Base-by-base conservation (phyloP, 2,888 invertebrate genomes). In the Dicyrtomina minuta region DNA sequence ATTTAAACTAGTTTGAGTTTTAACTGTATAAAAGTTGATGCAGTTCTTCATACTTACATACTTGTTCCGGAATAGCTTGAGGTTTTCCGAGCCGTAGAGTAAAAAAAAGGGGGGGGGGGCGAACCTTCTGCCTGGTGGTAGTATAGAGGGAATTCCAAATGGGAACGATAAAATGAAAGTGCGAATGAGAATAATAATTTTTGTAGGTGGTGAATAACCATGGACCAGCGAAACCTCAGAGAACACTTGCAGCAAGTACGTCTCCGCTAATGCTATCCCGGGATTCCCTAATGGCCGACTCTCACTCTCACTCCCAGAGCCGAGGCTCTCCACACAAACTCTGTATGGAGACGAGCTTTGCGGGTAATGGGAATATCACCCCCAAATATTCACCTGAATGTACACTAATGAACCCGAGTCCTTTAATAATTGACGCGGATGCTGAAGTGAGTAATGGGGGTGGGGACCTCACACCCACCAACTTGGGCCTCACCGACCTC, bases 221-320 rank as follows among this genome's bases (percentile, higher is more conserved):
- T 81, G 91, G 91, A 60, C 91, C 91, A 74, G 87, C 88, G 72
- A 92, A 91, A 82, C 91, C 91, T 13, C 89, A 89, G 80, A 85
- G 90, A 58, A 80, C 83, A 24, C 66, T 77, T 56, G 79, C 81
- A 33, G 81, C 83, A 33, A 77, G 73, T 66, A 75, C 75, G 17
- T 78, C 78, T 15, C 77, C 77, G 0, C 62, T 78, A 33, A 73
- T 70, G 67, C 44, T 74, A 24, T 75, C 76, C 1, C 70, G 74
- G 46, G 76, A 77, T 41, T 75, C 77, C 1, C 56, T 74, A 20
- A 62, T 59, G 15, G 64, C 56, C 33, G 53, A 74, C 56, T 55
- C 72, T 62, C 10, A 49, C 24, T 6, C 49, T 44, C 1, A 61
- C 62, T 51, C 55, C 65, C 33, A 46, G 15, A 60, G 43, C 44